Base-by-base conservation (phyloP, 2,888 invertebrate species). In the Erpobdella octoculata region DNA sequence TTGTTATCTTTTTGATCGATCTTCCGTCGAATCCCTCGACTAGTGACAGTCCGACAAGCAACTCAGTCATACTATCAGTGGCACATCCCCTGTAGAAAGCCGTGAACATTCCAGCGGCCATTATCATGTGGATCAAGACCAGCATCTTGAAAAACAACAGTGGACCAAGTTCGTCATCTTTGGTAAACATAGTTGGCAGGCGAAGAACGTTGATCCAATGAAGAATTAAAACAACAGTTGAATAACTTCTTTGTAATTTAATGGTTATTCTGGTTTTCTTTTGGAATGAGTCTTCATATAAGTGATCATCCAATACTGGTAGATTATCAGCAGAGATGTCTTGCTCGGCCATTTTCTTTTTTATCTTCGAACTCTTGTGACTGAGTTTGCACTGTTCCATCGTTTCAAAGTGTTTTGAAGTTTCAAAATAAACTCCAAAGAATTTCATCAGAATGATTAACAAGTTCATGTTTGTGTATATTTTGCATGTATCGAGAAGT, bases 21-120 rank as follows among this genome's bases (percentile, higher is more conserved):
- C 12, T 28, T 5, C 28, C n/a, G 33, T 35, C 35, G 15, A 62
- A 6, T 62, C 62, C 62, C 35, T 62, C 33, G n/a, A 35, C 21
- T 9, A n/a, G 28, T n/a, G 62, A 62, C 62, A 62, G 31, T n/a
- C 62, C 62, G 12, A 35, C 31, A n/a, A 62, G n/a, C n/a, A 62
- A n/a, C 35, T n/a, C 33, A 18, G 31, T 35, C 28, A 62, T 28
- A 33, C 35, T 62, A 6, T 35, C 62, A 35, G n/a, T 62, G n/a
- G 31, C 31, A 33, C 62, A 62, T 2, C 31, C 62, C 31, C 35
- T 33, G n/a, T 62, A 62, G 15, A 62, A 62, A 6, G 62, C 21
- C 31, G 62, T 62, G 9, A 33, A 18, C 31, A 33, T 33, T 28
- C 62, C 35, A n/a, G 62, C 62, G 9, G 62, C n/a, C 33, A 62